Evolutionary conservation across 2,113 vertebrate species (phyloP), one percentile per base, ranked within the genome.

Genomic region (Lagopus muta): DNA sequence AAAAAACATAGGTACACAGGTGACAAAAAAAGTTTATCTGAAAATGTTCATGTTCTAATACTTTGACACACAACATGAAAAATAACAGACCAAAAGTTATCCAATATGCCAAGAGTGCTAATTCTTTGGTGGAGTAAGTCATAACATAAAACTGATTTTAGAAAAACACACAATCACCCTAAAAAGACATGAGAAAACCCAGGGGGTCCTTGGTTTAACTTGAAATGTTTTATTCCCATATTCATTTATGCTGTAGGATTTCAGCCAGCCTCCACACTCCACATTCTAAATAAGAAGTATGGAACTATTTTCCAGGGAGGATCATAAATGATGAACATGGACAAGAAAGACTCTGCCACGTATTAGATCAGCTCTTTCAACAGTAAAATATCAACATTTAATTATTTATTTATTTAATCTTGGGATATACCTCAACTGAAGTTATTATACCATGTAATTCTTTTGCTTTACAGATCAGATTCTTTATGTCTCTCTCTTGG

Each of bases 81-180:
- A 93, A 82, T 60, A 27, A 71, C 42, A 77, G 50, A 86, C 27
- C 52, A 88, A 82, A 88, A 95, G 36, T 45, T 24, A 71, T 48
- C 38, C 57, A 77, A 88, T 0, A 1, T 42, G 13, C 10, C 2
- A 19, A 36, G 20, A 42, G 70, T 64, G 12, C 13, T 55, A 70
- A 45, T 38, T 82, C 20, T 77, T 74, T 47, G 58, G 14, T 38
- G 36, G 20, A 82, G 13, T 22, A 85, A 21, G 25, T 45, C 27
- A 54, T n/a, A 87, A 89, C 36, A 87, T 24, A n/a, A 12, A 73
- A 88, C 61, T 9, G 21, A 62, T 82, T 92, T 76, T 62, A n/a
- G 27, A 62, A 85, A 88, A 91, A 20, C 32, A 82, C 40, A 47
- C 5, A 66, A 12, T 76, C 20, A 66, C 11, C 12, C 30, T 82